These are phyloP conservation scores for Lacerta agilis DNA, from an alignment of 2,797 vertebrate genomes.

Conservation along the genomic window DNA sequence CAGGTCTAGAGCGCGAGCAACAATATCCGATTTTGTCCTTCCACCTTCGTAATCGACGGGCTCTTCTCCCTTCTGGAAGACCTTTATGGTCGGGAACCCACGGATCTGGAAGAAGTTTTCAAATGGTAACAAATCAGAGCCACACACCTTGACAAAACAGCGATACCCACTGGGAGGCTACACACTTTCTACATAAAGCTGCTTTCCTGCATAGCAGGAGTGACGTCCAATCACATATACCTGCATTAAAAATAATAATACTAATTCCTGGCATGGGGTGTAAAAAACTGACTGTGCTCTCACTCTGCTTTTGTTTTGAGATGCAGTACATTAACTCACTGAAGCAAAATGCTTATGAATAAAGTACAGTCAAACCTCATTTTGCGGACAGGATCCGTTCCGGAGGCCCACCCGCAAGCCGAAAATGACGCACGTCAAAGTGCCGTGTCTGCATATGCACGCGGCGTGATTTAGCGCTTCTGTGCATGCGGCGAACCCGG, in stretches of 20 bases:
- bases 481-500: too few relatives aligned
- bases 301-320: background rate
- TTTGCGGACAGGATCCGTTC: too few relatives aligned
- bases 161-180: background rate
- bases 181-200: background rate
- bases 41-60: conserved; percentile 93
- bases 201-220: background rate
- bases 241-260: too few relatives aligned
- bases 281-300: background rate
- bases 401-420: accelerated
- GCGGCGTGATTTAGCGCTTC: too few relatives aligned
- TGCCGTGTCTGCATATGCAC: accelerated
- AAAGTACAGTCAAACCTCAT: too few relatives aligned
- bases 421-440: too few relatives aligned
- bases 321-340: background rate
- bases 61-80: conserved; percentile 95
- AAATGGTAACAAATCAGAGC: conserved; percentile 2
- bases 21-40: conserved; percentile 86
- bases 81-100: conserved; percentile 96
- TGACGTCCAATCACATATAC: background rate
- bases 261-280: background rate
- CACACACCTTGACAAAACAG: background rate
- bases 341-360: background rate
- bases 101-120: conserved; percentile 81
- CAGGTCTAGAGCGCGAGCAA: conserved; percentile 88